Base-by-base conservation (phyloP, 35 echinoderm and acorn worm genomes). In the Holothuria glaberrima region DNA sequence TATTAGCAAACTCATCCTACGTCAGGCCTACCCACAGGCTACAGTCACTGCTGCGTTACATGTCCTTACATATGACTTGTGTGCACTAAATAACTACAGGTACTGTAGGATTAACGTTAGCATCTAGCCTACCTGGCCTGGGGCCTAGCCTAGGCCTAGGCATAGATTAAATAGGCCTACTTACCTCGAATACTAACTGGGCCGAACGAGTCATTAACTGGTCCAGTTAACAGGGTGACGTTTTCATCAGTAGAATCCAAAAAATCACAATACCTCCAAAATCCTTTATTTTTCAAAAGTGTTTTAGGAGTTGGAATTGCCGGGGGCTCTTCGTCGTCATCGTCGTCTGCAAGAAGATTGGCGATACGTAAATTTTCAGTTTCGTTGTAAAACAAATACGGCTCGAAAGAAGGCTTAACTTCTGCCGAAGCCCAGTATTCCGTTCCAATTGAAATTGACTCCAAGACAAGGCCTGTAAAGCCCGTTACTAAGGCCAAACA, bases 261-360 rank as follows among this genome's bases (percentile, higher is more conserved):
- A 48, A 50, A 78, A 31, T 84, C 59, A 61, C 78, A 82, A 22
- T 25, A 84, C 5, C 56, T 84, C 80, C 80, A 84, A 4, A 82
- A 60, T 4, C 78, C 78, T 61, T 84, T 84, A 61, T 63, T 84
- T 63, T 84, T 59, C 41, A 84, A 29, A 18, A 84, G 80, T 21
- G 1, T 30, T 19, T 38, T 84, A 5, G 41, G 74, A 21, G 74
- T 78, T 26, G 20, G 20, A 78, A 50, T 30, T 28, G 74, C 22
- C 18, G 32, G 32, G 13, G 38, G 74, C 5, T 30, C 44, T 48
- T 78, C 36, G 5, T 75, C 71, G 26, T 64, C 60, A 14, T 65
- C 62, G 12, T 5, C 13, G 7, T 75, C 71, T 20, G 32, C 71
- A 21, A 22, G 32, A 10, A 6, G 30, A 9, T 33, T 75, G 32